Evolutionary conservation across 2,797 vertebrate species (phyloP).

Genomic region (Martes flavigula): DNA sequence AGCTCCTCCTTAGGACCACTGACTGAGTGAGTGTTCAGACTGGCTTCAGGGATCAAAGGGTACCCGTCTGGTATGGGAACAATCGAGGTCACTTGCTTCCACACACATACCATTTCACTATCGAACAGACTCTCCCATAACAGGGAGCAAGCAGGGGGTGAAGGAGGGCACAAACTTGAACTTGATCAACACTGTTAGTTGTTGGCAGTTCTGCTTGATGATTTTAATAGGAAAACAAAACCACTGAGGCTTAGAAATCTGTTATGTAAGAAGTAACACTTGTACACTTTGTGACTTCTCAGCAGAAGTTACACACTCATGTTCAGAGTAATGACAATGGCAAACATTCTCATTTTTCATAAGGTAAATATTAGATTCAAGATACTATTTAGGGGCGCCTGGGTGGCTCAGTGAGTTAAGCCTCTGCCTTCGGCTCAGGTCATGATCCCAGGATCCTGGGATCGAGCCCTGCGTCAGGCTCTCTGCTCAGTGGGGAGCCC

Average conservation of each 20-base stretch:
- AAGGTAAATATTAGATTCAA: background rate
- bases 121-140: background rate
- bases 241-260: background rate
- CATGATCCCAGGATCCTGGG: too few species aligned
- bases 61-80: background rate
- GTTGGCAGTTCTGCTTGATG: background rate
- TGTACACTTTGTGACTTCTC: background rate
- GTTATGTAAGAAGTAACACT: background rate
- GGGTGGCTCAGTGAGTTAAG: too few species aligned
- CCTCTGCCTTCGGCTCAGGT: too few species aligned
- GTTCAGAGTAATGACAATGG: background rate
- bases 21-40: background rate
- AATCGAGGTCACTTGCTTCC: background rate
- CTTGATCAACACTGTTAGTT: background rate
- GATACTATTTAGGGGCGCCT: background rate
- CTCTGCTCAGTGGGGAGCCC: too few species aligned
- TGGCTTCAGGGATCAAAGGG: background rate
- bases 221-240: conserved; percentile 16
- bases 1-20: background rate
- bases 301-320: background rate
- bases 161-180: background rate
- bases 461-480: too few species aligned
- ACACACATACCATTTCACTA: background rate
- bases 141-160: background rate
- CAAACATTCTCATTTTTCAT: background rate